These are phyloP conservation scores for Gallinago jamesoni DNA, from an alignment of 2,113 vertebrate genomes.

Conservation along the genomic window DNA sequence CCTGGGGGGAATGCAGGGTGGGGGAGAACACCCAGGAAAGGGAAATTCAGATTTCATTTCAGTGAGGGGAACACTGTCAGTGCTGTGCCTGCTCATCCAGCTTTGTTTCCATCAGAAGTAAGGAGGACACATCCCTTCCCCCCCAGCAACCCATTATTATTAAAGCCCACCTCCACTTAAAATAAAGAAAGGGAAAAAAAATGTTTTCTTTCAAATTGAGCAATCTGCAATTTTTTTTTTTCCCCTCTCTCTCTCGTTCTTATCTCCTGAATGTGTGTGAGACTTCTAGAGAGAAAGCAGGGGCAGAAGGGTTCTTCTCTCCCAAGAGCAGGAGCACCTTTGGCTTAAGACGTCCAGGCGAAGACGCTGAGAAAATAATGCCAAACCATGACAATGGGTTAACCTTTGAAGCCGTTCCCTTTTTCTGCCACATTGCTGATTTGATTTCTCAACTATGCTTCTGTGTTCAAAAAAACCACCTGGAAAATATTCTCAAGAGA, in stretches of 20 bases:
- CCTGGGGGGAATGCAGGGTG: accelerated
- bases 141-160: not conserved
- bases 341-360: not conserved
- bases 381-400: not conserved
- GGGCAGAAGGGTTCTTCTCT: not conserved
- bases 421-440: not conserved
- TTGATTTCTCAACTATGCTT: not conserved
- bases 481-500: not conserved
- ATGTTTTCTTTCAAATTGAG: not conserved
- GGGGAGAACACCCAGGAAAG: not conserved
- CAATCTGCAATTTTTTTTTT: not conserved
- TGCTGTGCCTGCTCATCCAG: not conserved
- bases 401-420: not conserved
- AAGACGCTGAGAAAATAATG: not conserved
- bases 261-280: not conserved
- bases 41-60: not conserved
- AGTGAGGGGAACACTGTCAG: not conserved
- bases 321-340: not conserved
- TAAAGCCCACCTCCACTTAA: not conserved
- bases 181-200: not conserved
- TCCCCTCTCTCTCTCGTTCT: not conserved
- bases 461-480: not conserved
- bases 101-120: not conserved
- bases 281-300: not conserved
- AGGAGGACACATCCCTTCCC: not conserved